Evolutionary conservation across 1,140 invertebrate species (phyloP), one percentile per base, ranked within the genome.

Genomic region (Protaetia brevitarsis): DNA sequence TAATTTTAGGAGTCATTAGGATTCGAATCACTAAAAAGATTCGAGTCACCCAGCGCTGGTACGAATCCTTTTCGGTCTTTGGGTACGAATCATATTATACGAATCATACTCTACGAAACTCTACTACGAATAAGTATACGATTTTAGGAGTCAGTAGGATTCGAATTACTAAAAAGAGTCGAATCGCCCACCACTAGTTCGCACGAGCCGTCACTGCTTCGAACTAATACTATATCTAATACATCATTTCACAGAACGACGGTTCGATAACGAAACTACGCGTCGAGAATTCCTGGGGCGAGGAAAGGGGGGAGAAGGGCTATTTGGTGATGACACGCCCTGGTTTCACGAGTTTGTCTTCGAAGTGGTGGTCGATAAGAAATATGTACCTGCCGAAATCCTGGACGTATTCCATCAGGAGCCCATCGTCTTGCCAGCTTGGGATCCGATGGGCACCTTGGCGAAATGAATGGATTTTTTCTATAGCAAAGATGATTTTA

Each of bases 271-370:
- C 80, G 0, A 94, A 93, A 75, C 88, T 92, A 78, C 84, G 93
- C 29, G 91, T 95, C 6, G 93, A 96, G 79, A 96, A 96, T 80
- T 95, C 92, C 0, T 95, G 94, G 89, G 92, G 94, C 57, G 92
- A 94, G 68, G 92, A 95, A 67, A 84, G 89, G 57, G 92, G 91
- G 27, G 91, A 94, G 63, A 95, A 95, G 74, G 94, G 94, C 5
- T 96, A 94, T 74, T 75, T 94, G 13, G 78, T 93, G 4, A 89
- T 95, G 85, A 89, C 89, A 81, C 86, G 27, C 88, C 92, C 0
- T 96, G 93, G 93, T 96, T 95, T 76, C 85, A 87, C 65, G 92
- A 96, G 77, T 96, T 93, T 78, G 93, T 93, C 0, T 96, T 94
- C 76, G 93, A 95, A 84, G 83, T 91, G 56, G 93, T 95, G 0